Conservation (phyloP, 2,888 invertebrate species). For the Pristionchus arcanus region DNA sequence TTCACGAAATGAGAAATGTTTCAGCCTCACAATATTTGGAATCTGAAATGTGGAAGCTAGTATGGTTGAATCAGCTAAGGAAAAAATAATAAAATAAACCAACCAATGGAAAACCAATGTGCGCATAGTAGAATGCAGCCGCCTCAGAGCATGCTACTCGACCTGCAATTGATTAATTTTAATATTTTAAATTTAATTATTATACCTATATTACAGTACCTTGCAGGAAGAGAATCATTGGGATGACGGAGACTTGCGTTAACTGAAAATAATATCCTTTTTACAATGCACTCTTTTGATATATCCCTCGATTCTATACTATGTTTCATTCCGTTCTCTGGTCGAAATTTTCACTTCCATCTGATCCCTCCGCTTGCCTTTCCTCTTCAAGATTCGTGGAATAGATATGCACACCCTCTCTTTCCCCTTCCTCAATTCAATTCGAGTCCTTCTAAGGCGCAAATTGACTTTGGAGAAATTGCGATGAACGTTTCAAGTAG, state of each 20-base stretch:
- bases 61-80: neutral
- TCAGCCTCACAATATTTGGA: no score
- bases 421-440: constrained; percentile 3
- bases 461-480: neutral
- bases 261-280: constrained; percentile 70
- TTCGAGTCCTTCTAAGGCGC: neutral
- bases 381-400: neutral
- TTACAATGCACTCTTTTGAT: neutral
- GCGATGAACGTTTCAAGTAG: constrained; percentile 26
- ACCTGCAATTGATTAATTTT: neutral
- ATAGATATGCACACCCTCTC: constrained; percentile 50
- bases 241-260: constrained; percentile 81
- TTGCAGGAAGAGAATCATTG: constrained; percentile 80
- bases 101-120: constrained; percentile 81
- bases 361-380: constrained; percentile 45
- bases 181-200: neutral
- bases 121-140: constrained; percentile 81
- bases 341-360: neutral
- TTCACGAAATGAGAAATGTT: no score
- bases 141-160: constrained; percentile 71
- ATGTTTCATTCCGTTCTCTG: neutral
- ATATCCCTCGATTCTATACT: neutral
- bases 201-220: constrained; percentile 60
- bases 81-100: constrained; percentile 49
- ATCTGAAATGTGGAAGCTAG: no score